These are phyloP conservation scores for Parapristionchus giblindavisi DNA, from an alignment of 2,888 invertebrate genomes.

Conservation along the genomic window DNA sequence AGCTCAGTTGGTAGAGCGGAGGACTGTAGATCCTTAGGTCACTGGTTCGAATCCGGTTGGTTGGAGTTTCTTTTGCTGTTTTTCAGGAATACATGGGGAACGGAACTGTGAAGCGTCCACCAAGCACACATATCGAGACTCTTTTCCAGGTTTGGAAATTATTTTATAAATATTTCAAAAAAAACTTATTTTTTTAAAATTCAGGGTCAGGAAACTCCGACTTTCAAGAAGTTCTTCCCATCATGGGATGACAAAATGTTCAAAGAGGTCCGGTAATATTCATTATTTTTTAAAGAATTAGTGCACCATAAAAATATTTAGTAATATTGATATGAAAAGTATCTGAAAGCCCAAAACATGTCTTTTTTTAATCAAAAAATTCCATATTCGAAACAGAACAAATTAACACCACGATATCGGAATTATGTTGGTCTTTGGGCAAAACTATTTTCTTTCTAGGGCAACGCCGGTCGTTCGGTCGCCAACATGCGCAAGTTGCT, in stretches of 20 bases:
- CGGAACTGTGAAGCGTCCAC: conserved; percentile 67
- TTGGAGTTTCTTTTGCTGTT: neutral
- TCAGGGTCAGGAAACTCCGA: conserved; percentile 80
- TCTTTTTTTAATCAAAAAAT: conserved; percentile 1
- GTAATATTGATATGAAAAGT: neutral
- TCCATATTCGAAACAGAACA: too few species aligned
- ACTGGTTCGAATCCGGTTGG: conserved; percentile 15
- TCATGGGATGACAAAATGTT: conserved; percentile 76
- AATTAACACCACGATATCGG: too few species aligned
- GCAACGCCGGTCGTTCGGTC: conserved; percentile 58
- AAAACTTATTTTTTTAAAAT: neutral
- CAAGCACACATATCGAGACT: conserved; percentile 78
- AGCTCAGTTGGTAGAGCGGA: too few species aligned
- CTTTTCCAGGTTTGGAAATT: conserved; percentile 75
- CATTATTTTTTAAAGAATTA: conserved; percentile 5
- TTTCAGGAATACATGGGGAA: conserved; percentile 29
- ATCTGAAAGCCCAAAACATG: conserved; percentile 6
- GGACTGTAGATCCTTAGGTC: conserved; percentile 1
- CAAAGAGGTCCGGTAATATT: conserved; percentile 49
- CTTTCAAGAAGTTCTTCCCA: conserved; percentile 82
- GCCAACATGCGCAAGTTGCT: conserved; percentile 66
- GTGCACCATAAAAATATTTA: neutral
- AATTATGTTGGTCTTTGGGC: too few species aligned
- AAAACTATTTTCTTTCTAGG: conserved; percentile 47
- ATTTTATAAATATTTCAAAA: neutral